These are phyloP conservation scores for Eustalomyia histrio DNA, from an alignment of 2,888 invertebrate species.

Conservation along the genomic window DNA sequence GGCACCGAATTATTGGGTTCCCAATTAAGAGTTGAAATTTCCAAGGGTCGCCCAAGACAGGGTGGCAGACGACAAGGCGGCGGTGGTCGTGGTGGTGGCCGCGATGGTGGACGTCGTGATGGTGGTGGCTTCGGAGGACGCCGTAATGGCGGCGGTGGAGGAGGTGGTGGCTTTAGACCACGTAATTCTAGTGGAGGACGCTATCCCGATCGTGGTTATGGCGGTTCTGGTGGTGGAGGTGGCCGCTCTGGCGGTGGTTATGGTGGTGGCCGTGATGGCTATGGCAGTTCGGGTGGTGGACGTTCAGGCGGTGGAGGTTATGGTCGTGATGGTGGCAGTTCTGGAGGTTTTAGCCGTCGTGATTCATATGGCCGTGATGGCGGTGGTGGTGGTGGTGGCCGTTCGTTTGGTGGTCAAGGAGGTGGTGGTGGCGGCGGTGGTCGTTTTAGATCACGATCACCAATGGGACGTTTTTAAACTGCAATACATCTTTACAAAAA, in stretches of 20 bases:
- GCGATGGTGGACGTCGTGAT: conserved; percentile 81
- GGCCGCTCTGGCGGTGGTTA: conserved; percentile 65
- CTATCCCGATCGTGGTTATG: conserved; percentile 67
- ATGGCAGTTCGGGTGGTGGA: conserved; percentile 73
- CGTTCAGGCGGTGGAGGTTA: conserved; percentile 79
- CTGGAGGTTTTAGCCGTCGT: conserved; percentile 78
- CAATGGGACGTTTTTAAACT: conserved; percentile 71
- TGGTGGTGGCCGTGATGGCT: conserved; percentile 73
- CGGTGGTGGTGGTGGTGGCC: conserved; percentile 78
- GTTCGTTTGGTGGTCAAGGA: conserved; percentile 70
- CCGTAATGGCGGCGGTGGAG: conserved; percentile 79
- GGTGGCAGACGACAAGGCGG: conserved; percentile 82
- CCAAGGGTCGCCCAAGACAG: conserved; percentile 88
- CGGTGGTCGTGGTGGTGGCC: conserved; percentile 81
- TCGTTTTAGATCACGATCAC: conserved; percentile 78
- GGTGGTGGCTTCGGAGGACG: conserved; percentile 80
- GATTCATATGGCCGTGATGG: conserved; percentile 70
- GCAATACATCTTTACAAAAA: neutral
- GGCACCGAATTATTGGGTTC: conserved; percentile 93
- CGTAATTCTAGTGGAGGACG: conserved; percentile 80
- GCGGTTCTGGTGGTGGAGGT: conserved; percentile 65
- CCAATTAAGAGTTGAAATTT: conserved; percentile 92
- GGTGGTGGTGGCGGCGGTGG: conserved; percentile 78
- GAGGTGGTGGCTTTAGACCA: conserved; percentile 79
- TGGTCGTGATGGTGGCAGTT: conserved; percentile 80